Conservation (phyloP, 2,797 vertebrate species). For the Eulemur rubriventer region DNA sequence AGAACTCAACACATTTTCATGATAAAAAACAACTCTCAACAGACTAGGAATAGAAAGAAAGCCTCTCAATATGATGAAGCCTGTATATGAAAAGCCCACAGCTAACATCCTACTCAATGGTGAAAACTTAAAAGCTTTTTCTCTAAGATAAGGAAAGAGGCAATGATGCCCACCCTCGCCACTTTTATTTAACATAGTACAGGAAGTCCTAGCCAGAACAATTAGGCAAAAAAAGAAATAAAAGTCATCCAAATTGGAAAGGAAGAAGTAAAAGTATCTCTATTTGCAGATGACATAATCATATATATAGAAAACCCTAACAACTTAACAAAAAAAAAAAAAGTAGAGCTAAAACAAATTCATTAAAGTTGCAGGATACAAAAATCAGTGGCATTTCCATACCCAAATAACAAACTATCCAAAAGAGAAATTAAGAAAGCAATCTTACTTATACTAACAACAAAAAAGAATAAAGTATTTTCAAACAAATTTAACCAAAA, state of each 20-base stretch:
- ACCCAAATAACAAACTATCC: neutral
- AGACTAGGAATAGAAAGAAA: neutral
- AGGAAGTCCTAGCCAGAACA: neutral
- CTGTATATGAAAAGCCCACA: neutral
- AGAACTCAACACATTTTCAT: neutral
- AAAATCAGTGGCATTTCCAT: neutral
- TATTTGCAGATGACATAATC: neutral
- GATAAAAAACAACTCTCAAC: neutral
- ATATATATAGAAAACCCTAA: neutral
- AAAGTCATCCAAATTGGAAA: neutral
- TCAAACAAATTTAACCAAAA: neutral
- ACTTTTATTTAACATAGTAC: neutral
- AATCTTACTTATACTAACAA: neutral
- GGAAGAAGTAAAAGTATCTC: neutral
- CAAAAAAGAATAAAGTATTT: neutral
- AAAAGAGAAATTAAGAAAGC: neutral
- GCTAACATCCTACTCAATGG: neutral
- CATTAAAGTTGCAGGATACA: neutral
- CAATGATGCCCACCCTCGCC: neutral
- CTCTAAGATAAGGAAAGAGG: neutral
- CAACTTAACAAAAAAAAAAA: neutral
- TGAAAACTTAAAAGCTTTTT: neutral
- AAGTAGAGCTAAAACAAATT: neutral
- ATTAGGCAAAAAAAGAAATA: neutral
- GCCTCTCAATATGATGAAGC: neutral